Percentiles rank a stretch among this genome's conserved stretches.
These are phyloP conservation scores for Cynopterus brachyotis DNA, from an alignment of 2,113 vertebrate genomes.

Conservation along the genomic window DNA sequence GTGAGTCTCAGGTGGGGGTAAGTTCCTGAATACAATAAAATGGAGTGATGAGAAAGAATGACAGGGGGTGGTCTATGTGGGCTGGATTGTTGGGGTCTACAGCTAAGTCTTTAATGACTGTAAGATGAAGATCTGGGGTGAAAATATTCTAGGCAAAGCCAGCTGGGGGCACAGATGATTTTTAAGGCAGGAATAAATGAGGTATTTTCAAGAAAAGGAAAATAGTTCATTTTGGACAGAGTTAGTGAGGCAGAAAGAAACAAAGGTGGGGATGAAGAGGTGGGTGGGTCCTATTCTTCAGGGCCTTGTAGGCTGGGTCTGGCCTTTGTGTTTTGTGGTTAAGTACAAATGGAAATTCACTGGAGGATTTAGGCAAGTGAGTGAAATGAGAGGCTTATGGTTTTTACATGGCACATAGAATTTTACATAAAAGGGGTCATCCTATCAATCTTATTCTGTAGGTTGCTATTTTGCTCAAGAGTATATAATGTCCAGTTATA, in stretches of 20 bases:
- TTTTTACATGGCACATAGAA: background rate
- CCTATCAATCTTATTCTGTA: background rate
- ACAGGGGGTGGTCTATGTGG: too few species aligned
- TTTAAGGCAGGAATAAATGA: background rate
- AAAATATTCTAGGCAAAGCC: background rate
- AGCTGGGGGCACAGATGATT: background rate
- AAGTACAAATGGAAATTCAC: background rate
- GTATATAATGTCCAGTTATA: background rate
- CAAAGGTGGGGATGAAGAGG: background rate
- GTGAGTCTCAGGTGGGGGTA: background rate
- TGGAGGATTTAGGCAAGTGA: background rate
- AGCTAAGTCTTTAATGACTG: background rate
- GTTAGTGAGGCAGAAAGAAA: background rate
- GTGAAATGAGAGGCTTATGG: background rate
- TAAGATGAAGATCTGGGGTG: background rate
- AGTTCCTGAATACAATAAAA: background rate
- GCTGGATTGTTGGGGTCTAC: background rate
- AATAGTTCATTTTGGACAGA: background rate
- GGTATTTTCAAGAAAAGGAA: background rate
- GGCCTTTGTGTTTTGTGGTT: background rate
- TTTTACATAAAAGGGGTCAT: background rate
- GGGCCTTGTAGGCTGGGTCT: background rate
- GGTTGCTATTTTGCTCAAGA: background rate
- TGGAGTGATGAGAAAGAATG: background rate
- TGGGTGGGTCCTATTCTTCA: rapidly evolving